phyloP scores from a whole-genome alignment of 2,888 invertebrate species.

The Callyntrura sp. region DNA sequence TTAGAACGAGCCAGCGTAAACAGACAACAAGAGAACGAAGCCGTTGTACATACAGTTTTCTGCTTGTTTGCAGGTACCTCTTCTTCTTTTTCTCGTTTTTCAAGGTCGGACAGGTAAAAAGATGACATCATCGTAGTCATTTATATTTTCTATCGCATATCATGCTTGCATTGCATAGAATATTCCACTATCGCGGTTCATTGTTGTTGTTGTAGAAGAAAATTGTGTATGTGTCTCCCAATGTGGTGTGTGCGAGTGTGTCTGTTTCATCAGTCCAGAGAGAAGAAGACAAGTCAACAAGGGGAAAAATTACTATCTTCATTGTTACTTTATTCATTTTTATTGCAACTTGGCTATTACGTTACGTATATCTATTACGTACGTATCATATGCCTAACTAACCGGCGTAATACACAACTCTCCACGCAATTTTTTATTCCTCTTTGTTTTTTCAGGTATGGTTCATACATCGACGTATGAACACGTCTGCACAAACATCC shows the following conservation, averaged over 20 bases:
- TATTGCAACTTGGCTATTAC: background rate
- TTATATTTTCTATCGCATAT: background rate
- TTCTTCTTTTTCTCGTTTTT: conserved; percentile 30
- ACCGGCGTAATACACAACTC: conserved; percentile 7
- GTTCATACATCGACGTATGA: background rate
- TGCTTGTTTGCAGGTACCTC: conserved; percentile 32
- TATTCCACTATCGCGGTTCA: conserved; percentile 16
- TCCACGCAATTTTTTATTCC: conserved; percentile 1
- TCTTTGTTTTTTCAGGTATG: background rate
- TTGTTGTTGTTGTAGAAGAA: conserved; percentile 29
- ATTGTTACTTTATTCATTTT: background rate
- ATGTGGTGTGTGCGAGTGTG: no score
- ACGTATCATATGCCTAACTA: background rate
- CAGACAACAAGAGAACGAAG: background rate
- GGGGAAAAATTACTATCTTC: background rate
- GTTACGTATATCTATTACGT: background rate
- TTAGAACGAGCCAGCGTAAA: background rate
- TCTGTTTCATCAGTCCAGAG: conserved; percentile 7
- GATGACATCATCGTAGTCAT: conserved; percentile 41
- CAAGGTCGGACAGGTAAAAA: conserved; percentile 35
- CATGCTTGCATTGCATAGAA: background rate
- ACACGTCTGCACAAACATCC: background rate
- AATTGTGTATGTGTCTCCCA: background rate
- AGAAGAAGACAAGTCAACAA: background rate
- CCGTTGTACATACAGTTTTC: background rate